Evolutionary conservation across 2,113 vertebrate genomes (phyloP).

Genomic region (Pelvicachromis taeniatus): DNA sequence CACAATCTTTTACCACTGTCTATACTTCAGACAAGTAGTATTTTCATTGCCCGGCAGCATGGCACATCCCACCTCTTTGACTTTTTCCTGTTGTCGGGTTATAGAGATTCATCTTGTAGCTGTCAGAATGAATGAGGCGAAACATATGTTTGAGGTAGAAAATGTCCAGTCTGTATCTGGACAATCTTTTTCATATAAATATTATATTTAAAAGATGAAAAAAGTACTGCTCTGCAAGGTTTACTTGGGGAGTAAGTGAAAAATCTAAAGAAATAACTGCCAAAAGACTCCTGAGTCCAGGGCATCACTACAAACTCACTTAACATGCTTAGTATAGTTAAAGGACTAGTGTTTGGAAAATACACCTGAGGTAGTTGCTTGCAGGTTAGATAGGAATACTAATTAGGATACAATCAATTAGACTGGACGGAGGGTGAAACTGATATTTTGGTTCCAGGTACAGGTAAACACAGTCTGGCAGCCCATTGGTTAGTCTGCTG

Average conservation of each 20-base stretch:
- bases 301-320: background rate
- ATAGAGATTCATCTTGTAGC: constrained; percentile 4
- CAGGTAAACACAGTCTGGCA: background rate
- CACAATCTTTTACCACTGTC: background rate
- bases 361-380: background rate
- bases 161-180: background rate
- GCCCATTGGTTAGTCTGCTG: background rate
- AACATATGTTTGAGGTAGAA: background rate
- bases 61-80: background rate
- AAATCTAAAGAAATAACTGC: background rate
- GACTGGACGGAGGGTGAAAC: background rate
- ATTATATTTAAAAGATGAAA: background rate
- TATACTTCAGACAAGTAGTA: background rate
- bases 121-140: background rate
- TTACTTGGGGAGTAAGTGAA: background rate
- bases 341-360: background rate
- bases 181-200: background rate
- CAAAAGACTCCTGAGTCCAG: background rate
- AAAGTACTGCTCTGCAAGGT: background rate
- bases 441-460: background rate
- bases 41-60: background rate
- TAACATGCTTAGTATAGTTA: background rate
- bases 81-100: background rate
- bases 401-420: background rate
- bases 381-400: background rate